Conservation (phyloP, 2,797 vertebrate species). For the Pangasius macronema region DNA sequence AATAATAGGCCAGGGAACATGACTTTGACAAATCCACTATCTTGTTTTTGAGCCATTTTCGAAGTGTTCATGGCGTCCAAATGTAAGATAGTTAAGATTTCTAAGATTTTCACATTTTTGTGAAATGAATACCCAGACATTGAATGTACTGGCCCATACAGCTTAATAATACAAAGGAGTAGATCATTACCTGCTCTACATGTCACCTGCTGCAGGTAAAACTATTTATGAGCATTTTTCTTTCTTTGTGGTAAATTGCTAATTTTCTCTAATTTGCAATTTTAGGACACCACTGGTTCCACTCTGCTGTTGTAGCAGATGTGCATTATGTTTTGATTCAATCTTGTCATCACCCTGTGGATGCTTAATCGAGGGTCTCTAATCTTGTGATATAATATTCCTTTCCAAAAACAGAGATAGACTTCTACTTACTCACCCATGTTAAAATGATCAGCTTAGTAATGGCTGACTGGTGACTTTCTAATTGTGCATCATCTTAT, state of each 20-base stretch:
- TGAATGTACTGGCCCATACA: too few species aligned
- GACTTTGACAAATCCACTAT: constrained; percentile 2
- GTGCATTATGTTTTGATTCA: constrained; percentile 18
- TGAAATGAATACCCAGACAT: background rate
- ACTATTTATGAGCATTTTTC: background rate
- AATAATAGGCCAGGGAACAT: background rate
- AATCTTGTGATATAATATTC: constrained; percentile 39
- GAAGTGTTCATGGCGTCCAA: background rate
- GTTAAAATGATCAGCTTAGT: constrained; percentile 39
- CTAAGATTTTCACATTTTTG: background rate
- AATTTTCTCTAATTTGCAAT: background rate
- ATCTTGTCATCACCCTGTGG: constrained; percentile 25
- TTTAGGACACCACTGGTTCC: background rate
- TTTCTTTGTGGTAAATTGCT: background rate
- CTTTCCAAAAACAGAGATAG: constrained; percentile 5
- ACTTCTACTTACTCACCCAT: constrained; percentile 32
- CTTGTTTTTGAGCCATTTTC: background rate
- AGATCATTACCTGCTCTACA: background rate
- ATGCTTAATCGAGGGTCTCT: constrained; percentile 46
- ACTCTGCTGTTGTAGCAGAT: background rate
- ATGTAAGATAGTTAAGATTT: background rate
- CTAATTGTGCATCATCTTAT: constrained; percentile 37
- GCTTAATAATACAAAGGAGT: background rate
- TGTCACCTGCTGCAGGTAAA: background rate
- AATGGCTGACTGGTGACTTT: constrained; percentile 24